A percentile compares a stretch with the other conserved stretches of the same genome.
These are phyloP conservation scores for Bathynomus jamesi DNA, from an alignment of 1,140 invertebrate species.

Conservation along the genomic window DNA sequence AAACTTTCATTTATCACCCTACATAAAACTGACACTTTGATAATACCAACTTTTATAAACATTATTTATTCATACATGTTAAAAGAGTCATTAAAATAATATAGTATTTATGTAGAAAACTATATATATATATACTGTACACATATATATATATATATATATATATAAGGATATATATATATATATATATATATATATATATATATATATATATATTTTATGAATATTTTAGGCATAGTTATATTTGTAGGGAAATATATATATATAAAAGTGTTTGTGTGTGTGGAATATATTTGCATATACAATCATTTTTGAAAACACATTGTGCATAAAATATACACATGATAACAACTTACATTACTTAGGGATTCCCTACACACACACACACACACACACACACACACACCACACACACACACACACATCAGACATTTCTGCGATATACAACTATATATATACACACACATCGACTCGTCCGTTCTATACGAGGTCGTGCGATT, in stretches of 20 bases:
- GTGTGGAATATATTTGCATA: background rate
- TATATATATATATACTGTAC: background rate
- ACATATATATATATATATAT: background rate
- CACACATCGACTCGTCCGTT: too few relatives aligned
- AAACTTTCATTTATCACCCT: background rate
- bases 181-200: constrained; percentile 3
- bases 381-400: too few relatives aligned
- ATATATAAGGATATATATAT: background rate
- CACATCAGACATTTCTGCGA: too few relatives aligned
- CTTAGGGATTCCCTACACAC: too few relatives aligned
- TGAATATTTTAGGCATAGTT: background rate
- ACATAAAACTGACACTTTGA: background rate
- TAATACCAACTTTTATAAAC: background rate
- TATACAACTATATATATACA: too few relatives aligned
- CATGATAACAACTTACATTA: too few relatives aligned
- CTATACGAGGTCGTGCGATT: background rate
- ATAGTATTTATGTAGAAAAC: background rate
- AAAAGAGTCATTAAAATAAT: background rate
- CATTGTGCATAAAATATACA: too few relatives aligned
- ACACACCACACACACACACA: too few relatives aligned
- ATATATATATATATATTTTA: background rate
- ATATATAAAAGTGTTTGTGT: background rate
- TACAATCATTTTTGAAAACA: too few relatives aligned
- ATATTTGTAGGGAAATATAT: background rate
- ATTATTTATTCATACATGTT: background rate